Evolutionary conservation across 2,113 vertebrate genomes (phyloP), one percentile per base, ranked within the genome.

Genomic region (Antechinus flavipes): DNA sequence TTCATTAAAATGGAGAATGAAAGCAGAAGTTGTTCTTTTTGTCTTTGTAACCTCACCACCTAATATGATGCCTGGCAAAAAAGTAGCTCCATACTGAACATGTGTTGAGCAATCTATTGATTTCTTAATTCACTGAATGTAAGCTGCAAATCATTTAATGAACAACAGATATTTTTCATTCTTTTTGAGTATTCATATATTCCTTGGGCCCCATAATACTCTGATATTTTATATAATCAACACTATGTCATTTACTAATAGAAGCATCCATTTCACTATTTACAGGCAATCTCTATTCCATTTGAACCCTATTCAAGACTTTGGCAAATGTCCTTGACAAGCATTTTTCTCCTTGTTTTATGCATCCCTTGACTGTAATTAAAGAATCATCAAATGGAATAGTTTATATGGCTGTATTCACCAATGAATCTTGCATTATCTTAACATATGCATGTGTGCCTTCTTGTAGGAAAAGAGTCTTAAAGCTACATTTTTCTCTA

Each of bases 71-170:
- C 8, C n/a, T 11, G 7, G 76, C 94, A 53, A 1, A 0, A 49
- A 19, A 16, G 0, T 1, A 2, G 47, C 6, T 49, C 6, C 52
- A 47, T 46, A 0, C 49, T 24, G 24, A 2, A 3, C 0, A 0
- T 3, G 3, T 56, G 9, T 4, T 9, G 25, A 42, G n/a, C n/a
- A 35, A 76, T n/a, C 19, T 2, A 42, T 23, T 84, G 68, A 84
- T n/a, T 84, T 84, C n/a, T 6, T 42, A 84, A 22, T 84, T 84
- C 16, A 84, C n/a, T 8, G 7, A 84, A 84, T 19, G 16, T 84
- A 16, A 84, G 6, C 16, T n/a, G 35, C 19, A n/a, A 42, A 35
- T 84, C 16, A 84, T 84, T 22, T 84, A 84, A 42, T 22, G 19
- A 42, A 42, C 16, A 22, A 84, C 2, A 42, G 5, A 19, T 23